phyloP scores from a whole-genome alignment of 2,888 invertebrate species.

The Xanthorhoe designata region DNA sequence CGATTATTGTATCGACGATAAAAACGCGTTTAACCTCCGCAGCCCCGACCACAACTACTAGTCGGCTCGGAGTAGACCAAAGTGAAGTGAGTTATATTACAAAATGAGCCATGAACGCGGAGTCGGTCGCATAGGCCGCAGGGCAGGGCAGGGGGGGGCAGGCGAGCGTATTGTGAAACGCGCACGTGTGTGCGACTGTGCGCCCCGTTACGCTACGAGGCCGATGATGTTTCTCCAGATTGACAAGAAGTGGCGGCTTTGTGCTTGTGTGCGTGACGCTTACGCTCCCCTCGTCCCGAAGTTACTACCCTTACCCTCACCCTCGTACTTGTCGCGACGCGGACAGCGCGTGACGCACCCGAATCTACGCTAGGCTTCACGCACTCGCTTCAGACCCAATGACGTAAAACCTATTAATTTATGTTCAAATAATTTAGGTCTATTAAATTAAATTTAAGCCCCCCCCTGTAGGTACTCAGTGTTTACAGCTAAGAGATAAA shows the following conservation, averaged over 20 bases:
- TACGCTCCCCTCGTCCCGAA: slow-evolving; percentile 51
- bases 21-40: slow-evolving; percentile 61
- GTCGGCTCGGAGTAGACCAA: slow-evolving; percentile 51
- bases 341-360: slow-evolving; percentile 33
- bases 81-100: slow-evolving; percentile 66
- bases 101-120: slow-evolving; percentile 63
- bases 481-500: no score
- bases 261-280: slow-evolving; percentile 59
- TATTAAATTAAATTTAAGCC: no score
- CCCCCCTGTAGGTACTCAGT: no score
- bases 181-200: slow-evolving; percentile 67
- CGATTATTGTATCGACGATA: slow-evolving; percentile 38
- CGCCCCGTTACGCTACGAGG: slow-evolving; percentile 49
- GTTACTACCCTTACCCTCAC: slow-evolving; percentile 30
- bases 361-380: slow-evolving; percentile 27
- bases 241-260: slow-evolving; percentile 42
- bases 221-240: slow-evolving; percentile 52
- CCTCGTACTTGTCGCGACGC: slow-evolving; percentile 25
- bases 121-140: slow-evolving; percentile 48
- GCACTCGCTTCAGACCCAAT: slow-evolving; percentile 31
- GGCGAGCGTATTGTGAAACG: slow-evolving; percentile 55
- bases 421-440: not conserved
- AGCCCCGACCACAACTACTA: slow-evolving; percentile 68
- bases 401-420: not conserved
- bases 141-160: slow-evolving; percentile 39